These are phyloP conservation scores for Thereva unica DNA, from an alignment of 2,888 invertebrate species.

Conservation along the genomic window DNA sequence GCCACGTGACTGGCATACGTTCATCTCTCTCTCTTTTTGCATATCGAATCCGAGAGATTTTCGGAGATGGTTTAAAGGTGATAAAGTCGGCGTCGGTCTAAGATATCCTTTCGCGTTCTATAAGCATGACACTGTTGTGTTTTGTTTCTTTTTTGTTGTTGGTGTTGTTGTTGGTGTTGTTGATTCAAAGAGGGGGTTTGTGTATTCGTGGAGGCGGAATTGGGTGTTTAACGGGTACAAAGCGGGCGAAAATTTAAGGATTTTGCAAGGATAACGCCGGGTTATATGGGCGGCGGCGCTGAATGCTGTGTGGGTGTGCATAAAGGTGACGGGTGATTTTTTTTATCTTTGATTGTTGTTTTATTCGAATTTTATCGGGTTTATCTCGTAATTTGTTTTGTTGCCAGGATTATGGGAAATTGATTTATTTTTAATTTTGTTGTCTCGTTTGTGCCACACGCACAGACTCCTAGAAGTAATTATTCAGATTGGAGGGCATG, in stretches of 20 bases:
- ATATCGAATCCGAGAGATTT: constrained; percentile 17
- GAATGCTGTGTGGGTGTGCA: too few relatives aligned
- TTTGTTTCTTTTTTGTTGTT: too few relatives aligned
- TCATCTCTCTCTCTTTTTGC: constrained; percentile 32
- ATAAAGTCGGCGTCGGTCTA: constrained; percentile 13
- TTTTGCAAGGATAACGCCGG: constrained; percentile 7
- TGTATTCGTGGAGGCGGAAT: constrained; percentile 6
- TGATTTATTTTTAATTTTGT: neutral
- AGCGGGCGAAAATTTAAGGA: constrained; percentile 15
- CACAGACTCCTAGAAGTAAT: too few relatives aligned
- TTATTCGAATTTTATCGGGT: constrained; percentile 24
- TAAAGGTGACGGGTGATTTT: neutral
- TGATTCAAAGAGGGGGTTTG: neutral
- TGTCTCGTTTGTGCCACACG: too few relatives aligned
- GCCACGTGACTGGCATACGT: constrained; percentile 47
- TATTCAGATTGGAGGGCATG: too few relatives aligned
- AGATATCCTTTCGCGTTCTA: neutral
- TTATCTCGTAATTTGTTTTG: constrained; percentile 21
- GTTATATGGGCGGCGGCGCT: neutral
- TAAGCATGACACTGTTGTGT: constrained; percentile 18
- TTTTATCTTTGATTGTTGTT: constrained; percentile 31
- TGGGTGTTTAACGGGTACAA: constrained; percentile 27
- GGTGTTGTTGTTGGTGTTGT: too few relatives aligned
- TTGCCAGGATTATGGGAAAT: constrained; percentile 24
- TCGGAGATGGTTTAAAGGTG: constrained; percentile 14